These are phyloP conservation scores for Heterodera carotae DNA, from an alignment of 1,140 invertebrate genomes.

Conservation along the genomic window DNA sequence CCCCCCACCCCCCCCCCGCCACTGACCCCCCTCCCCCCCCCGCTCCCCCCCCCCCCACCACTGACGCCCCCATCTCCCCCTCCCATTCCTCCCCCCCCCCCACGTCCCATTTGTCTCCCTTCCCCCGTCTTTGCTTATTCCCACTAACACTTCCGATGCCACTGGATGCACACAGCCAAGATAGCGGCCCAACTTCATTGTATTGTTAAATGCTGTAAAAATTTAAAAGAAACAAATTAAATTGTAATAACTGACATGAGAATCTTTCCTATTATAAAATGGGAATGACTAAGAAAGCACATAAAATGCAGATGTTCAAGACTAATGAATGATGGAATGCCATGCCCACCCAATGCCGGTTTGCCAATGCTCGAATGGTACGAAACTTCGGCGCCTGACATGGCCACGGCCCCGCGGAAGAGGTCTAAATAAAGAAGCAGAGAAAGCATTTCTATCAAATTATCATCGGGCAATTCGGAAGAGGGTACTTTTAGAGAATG, in stretches of 20 bases:
- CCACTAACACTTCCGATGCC: slow-evolving; percentile 28
- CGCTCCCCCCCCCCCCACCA: no score
- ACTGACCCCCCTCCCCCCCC: no score
- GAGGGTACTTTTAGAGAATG: slow-evolving; percentile 65
- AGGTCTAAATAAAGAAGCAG: slow-evolving; percentile 53
- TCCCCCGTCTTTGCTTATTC: neutral
- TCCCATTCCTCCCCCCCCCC: no score
- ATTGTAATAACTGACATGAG: no score
- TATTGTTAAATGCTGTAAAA: slow-evolving; percentile 58
- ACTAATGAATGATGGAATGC: neutral
- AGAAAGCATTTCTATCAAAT: slow-evolving; percentile 4
- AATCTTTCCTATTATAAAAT: no score
- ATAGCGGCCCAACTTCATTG: slow-evolving; percentile 61
- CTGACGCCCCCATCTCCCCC: no score
- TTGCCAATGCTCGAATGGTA: slow-evolving; percentile 64
- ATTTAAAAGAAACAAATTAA: no score
- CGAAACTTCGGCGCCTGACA: slow-evolving; percentile 65
- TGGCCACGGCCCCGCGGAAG: slow-evolving; percentile 57
- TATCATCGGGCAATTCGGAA: neutral
- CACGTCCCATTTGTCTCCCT: neutral
- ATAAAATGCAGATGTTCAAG: neutral
- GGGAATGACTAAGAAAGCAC: no score
- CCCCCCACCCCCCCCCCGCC: no score
- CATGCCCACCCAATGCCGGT: slow-evolving; percentile 41
- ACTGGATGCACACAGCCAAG: slow-evolving; percentile 58